Evolutionary conservation across 1,140 invertebrate genomes (phyloP).

Genomic region (Globodera ellingtonae): DNA sequence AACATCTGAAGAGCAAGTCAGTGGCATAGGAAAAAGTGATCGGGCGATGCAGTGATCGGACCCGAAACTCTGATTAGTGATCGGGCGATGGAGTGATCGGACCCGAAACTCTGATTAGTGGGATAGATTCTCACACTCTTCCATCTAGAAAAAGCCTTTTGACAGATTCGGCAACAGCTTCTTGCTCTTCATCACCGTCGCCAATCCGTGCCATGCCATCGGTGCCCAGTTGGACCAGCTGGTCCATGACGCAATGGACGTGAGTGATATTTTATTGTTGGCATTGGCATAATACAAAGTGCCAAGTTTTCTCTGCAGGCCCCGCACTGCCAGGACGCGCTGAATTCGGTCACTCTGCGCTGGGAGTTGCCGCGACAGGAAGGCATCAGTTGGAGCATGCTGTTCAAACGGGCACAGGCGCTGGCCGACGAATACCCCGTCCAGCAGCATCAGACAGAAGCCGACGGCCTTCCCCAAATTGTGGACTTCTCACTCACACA

Average conservation of each 20-base stretch:
- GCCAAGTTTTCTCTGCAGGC: conserved; percentile 28
- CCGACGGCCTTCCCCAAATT: conserved; percentile 36
- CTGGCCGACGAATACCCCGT: conserved; percentile 44
- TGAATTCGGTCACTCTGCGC: conserved; percentile 26
- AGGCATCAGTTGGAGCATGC: conserved; percentile 32
- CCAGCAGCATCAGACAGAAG: conserved; percentile 13
- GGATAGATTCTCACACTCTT: not conserved
- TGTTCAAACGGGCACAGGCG: conserved; percentile 40
- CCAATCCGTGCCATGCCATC: conserved; percentile 30
- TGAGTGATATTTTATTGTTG: conserved; percentile 27
- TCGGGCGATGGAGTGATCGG: not conserved
- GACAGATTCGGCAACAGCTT: conserved; percentile 50
- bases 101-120: not conserved
- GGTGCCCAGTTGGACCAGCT: conserved; percentile 29
- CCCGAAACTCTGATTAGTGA: not conserved
- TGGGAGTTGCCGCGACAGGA: conserved; percentile 46
- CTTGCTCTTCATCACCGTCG: conserved; percentile 46
- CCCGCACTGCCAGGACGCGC: conserved; percentile 28
- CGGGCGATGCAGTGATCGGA: not conserved
- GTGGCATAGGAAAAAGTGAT: not conserved
- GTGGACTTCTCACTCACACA: conserved; percentile 50
- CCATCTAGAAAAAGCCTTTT: not conserved
- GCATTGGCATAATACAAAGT: not conserved
- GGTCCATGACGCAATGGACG: conserved; percentile 37
- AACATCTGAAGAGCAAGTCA: conserved; percentile 71